These are phyloP conservation scores for Tyto alba DNA, from an alignment of 2,113 vertebrate species.

Conservation along the genomic window DNA sequence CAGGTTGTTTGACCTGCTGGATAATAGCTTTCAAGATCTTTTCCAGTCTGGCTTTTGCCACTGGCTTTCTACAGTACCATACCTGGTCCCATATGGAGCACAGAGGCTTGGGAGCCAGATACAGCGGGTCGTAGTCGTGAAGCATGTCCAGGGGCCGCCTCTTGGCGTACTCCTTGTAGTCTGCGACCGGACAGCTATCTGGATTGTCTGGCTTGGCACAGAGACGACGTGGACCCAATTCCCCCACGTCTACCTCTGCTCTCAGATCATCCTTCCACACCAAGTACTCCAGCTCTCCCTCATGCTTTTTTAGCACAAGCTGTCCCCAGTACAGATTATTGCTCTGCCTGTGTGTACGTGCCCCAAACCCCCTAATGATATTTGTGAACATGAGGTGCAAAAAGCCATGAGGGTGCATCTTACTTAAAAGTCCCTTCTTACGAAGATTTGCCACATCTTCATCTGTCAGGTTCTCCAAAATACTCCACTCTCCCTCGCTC, in stretches of 20 bases:
- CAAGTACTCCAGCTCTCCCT: constrained; percentile 15
- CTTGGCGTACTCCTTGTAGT: constrained; percentile 25
- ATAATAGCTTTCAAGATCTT: not conserved
- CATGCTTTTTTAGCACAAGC: not conserved
- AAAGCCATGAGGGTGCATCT: not conserved
- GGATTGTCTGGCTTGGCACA: not conserved
- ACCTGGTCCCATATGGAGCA: not conserved
- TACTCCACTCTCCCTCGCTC: not conserved
- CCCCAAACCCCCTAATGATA: not conserved
- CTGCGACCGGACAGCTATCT: not conserved
- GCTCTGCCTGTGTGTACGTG: not conserved
- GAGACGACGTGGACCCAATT: not conserved
- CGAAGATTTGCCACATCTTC: not conserved
- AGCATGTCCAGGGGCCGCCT: not conserved
- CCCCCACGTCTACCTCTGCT: fast-evolving
- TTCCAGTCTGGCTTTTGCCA: not conserved
- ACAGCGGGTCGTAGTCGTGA: not conserved
- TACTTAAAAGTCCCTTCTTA: not conserved
- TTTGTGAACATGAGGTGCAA: not conserved
- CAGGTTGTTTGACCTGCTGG: not conserved
- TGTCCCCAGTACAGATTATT: constrained; percentile 22
- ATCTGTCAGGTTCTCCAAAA: constrained; percentile 1
- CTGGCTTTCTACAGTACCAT: constrained; percentile 26
- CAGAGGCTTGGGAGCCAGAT: not conserved
- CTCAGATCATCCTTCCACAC: not conserved